These are phyloP conservation scores for Zelleria hepariella DNA, from an alignment of 2,888 invertebrate species.

Conservation along the genomic window DNA sequence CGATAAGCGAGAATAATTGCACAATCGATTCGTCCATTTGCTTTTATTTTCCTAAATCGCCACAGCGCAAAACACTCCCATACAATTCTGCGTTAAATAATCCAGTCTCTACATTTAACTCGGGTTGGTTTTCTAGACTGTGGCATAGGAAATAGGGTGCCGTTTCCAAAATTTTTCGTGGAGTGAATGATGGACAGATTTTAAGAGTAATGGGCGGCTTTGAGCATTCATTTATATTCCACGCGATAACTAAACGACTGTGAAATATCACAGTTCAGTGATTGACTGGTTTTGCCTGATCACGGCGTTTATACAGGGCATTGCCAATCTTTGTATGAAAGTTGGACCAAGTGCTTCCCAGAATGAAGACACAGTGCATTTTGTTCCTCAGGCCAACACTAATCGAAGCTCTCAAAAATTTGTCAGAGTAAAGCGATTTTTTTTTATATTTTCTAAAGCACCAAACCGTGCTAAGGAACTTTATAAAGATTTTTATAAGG, in stretches of 20 bases:
- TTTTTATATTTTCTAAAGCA: too few species aligned
- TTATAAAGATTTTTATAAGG: too few species aligned
- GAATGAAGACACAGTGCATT: not conserved
- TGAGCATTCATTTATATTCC: not conserved
- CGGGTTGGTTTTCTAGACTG: not conserved
- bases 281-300: too few species aligned
- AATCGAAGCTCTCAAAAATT: too few species aligned
- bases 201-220: not conserved
- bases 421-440: too few species aligned
- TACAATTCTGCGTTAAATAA: not conserved
- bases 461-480: too few species aligned
- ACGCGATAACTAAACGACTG: not conserved
- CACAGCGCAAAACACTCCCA: not conserved
- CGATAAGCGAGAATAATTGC: slow-evolving; percentile 1
- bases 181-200: not conserved
- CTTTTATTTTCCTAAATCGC: not conserved
- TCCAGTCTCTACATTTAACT: not conserved
- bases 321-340: not conserved
- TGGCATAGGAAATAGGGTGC: not conserved
- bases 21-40: not conserved
- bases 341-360: not conserved
- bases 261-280: not conserved
- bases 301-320: too few species aligned
- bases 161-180: not conserved
- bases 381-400: not conserved